These are phyloP conservation scores for Condylostylus longicornis DNA, from an alignment of 1,140 invertebrate genomes.

Conservation along the genomic window DNA sequence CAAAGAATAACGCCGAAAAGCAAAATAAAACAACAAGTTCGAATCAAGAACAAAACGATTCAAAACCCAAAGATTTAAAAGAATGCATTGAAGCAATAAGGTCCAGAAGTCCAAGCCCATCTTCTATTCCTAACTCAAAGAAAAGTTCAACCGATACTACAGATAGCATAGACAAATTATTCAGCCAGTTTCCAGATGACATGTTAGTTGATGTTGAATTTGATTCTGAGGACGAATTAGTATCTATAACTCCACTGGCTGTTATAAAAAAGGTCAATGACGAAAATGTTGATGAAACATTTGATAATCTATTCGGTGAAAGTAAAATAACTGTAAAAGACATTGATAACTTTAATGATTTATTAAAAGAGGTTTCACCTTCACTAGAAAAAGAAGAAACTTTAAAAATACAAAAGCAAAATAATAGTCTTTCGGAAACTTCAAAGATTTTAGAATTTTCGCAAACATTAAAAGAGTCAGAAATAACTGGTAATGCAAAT, in stretches of 20 bases:
- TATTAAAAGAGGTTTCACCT: no score
- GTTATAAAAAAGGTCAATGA: constrained; percentile 10
- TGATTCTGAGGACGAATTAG: constrained; percentile 26
- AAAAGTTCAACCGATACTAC: constrained; percentile 23
- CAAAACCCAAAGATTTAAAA: not conserved
- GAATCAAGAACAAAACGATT: not conserved
- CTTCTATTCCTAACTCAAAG: constrained; percentile 20
- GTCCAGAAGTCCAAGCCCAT: constrained; percentile 25
- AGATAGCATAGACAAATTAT: constrained; percentile 27
- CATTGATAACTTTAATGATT: no score
- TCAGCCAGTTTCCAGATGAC: constrained; percentile 23
- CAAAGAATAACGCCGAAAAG: no score
- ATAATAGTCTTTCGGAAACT: no score
- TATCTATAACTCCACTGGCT: constrained; percentile 16
- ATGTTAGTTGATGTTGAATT: constrained; percentile 28
- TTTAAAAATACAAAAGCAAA: no score
- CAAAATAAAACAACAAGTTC: not conserved
- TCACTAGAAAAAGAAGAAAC: no score
- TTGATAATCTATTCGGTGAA: no score
- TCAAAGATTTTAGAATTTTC: no score
- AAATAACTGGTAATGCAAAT: no score
- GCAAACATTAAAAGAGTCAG: no score
- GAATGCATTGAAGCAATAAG: not conserved
- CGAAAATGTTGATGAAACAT: constrained; percentile 18
- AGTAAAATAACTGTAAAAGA: no score